Base-by-base conservation (phyloP, 2,888 invertebrate genomes). In the Ormyrus rosae region DNA sequence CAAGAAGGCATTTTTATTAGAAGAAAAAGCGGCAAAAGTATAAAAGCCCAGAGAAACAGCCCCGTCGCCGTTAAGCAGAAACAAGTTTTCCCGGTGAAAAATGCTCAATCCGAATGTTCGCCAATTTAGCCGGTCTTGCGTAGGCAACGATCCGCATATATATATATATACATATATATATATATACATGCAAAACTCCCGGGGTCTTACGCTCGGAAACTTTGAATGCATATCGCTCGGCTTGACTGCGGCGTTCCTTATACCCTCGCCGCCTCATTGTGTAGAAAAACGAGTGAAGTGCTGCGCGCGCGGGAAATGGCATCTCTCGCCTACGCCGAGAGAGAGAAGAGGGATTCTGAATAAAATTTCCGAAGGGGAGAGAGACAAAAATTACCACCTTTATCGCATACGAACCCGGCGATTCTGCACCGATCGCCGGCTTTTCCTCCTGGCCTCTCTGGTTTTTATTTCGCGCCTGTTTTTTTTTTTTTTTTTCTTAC, bases 311-410 rank as follows among this genome's bases (percentile, higher is more conserved):
- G 58, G 11, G 46, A 45, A 19, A 61, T 13, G 3, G 61, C 61
- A 9, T 19, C 19, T 19, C 19, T 19, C 19, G 19, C 19, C 19
- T 19, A 19, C 19, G 13, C 55, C 6, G n/a, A 55, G 45, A 56
- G 50, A 11, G 6, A 45, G 60, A 10, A 70, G 19, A 72, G 63
- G 64, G 72, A 73, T 73, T 73, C 64, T 73, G 72, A 73, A 73
- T 73, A 73, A 64, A 19, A 73, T 73, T 73, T 73, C 46, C 72
- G 55, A 55, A n/a, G 45, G 48, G 50, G 48, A 45, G 53, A 45
- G 61, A 71, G 70, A 60, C 70, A 71, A 71, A 71, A 71, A 71
- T 71, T 60, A 71, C 70, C 55, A 55, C 45, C 63, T 73, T 73
- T 73, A 73, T 73, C 72, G 72, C 64, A 64, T 19, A 19, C 63